Evolutionary conservation across 2,888 invertebrate species (phyloP).

Genomic region (Apotomis capreana): DNA sequence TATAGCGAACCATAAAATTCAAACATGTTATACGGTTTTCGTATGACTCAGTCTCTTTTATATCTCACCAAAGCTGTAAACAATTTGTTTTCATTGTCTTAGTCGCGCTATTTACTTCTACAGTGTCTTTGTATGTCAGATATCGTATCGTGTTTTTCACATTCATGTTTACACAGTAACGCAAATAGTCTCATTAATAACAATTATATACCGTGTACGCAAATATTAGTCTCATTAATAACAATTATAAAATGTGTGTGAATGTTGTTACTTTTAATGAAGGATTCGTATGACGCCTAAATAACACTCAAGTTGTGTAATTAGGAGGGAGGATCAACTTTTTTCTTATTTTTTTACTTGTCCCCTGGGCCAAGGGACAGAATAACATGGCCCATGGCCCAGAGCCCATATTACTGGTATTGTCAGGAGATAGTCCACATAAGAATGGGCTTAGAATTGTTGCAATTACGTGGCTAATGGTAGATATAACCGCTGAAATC

Average conservation of each 20-base stretch:
- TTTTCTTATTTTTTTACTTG: too few species aligned
- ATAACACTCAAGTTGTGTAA: neutral
- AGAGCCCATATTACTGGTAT: too few species aligned
- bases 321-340: too few species aligned
- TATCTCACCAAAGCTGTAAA: neutral
- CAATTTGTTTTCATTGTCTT: constrained; percentile 1
- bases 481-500: too few species aligned
- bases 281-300: neutral
- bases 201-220: too few species aligned
- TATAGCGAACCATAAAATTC: neutral
- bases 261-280: neutral
- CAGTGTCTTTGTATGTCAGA: neutral
- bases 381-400: too few species aligned
- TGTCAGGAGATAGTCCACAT: too few species aligned
- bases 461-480: too few species aligned
- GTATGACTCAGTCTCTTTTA: neutral
- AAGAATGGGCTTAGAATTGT: too few species aligned
- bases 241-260: neutral
- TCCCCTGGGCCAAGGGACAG: too few species aligned
- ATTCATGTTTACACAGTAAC: constrained; percentile 1
- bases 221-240: neutral
- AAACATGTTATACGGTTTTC: neutral
- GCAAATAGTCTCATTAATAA: neutral
- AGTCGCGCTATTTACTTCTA: neutral
- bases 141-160: constrained; percentile 5